Percentiles rank a stretch among this genome's conserved stretches.
These are phyloP conservation scores for Agapornis roseicollis DNA, from an alignment of 2,113 vertebrate species.

Conservation along the genomic window DNA sequence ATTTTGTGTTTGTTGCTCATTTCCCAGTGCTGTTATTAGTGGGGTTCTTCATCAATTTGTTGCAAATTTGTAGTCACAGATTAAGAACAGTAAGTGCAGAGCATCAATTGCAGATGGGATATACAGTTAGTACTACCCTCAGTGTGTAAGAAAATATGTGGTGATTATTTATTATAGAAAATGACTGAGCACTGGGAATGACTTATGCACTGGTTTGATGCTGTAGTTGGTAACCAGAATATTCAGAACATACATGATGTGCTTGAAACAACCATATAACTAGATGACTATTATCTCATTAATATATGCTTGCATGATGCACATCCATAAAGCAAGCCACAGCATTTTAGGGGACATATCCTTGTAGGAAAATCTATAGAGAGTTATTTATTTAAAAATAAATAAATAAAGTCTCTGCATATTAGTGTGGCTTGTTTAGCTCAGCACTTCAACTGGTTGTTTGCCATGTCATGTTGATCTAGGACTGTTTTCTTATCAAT, in stretches of 20 bases:
- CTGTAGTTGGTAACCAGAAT: background rate
- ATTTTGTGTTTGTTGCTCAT: background rate
- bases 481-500: slow-evolving; percentile 35
- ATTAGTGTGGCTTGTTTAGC: slow-evolving; percentile 7
- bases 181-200: background rate
- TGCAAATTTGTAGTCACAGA: background rate
- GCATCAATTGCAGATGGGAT: background rate
- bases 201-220: background rate
- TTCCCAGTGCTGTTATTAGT: background rate
- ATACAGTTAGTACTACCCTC: background rate
- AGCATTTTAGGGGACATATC: background rate
- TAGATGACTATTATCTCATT: background rate
- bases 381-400: slow-evolving; percentile 1
- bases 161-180: background rate
- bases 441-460: slow-evolving; percentile 26
- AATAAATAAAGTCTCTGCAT: background rate
- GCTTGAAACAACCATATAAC: background rate
- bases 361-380: background rate
- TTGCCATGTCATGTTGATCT: slow-evolving; percentile 55
- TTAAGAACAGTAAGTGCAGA: background rate
- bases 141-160: background rate
- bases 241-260: background rate
- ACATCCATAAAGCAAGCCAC: background rate
- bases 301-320: background rate
- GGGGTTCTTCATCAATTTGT: background rate